Evolutionary conservation across 2,797 vertebrate genomes (phyloP), one percentile per base, ranked within the genome.

Genomic region (Uromys caudimaculatus): DNA sequence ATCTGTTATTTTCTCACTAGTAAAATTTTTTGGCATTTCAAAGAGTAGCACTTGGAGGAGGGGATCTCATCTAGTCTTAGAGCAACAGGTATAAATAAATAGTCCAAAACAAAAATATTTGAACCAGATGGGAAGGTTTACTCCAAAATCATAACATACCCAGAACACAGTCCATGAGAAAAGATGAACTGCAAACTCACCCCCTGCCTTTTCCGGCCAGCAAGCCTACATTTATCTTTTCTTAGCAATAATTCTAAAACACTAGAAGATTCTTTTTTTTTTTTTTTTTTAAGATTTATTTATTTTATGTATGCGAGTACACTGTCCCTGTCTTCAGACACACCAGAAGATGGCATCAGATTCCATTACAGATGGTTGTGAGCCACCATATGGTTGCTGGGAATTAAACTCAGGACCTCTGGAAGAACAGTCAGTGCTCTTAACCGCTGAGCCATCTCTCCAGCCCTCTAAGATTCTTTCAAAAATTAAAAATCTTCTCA

Each of bases 401-500:
- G 44, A 44, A 44, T 44, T 44, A 44, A 44, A 44, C 44, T 44
- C 44, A 3, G 44, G 44, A 44, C 44, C 44, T 44, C 44, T 44
- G 44, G 6, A n/a, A n/a, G n/a, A n/a, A n/a, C n/a, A n/a, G n/a
- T n/a, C n/a, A n/a, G n/a, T n/a, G n/a, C n/a, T n/a, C n/a, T n/a
- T n/a, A n/a, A 44, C 44, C 3, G 44, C 44, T 44, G 44, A 44
- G 44, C 6, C 44, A 44, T 44, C 44, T 44, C 44, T 44, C 44
- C 44, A 44, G 44, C 44, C 44, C 44, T 44, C 3, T 3, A 44
- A 44, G 44, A 44, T 44, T 44, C 6, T 44, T 44, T 44, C 44
- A 50, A 96, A 95, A 92, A 94, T 52, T 76, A 96, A 12, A 90
- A 60, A 77, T 89, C 81, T 56, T 84, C n/a, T 56, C 67, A 71